These are phyloP conservation scores for Pangasius mekongensis DNA, from an alignment of 2,797 vertebrate genomes.

Conservation along the genomic window DNA sequence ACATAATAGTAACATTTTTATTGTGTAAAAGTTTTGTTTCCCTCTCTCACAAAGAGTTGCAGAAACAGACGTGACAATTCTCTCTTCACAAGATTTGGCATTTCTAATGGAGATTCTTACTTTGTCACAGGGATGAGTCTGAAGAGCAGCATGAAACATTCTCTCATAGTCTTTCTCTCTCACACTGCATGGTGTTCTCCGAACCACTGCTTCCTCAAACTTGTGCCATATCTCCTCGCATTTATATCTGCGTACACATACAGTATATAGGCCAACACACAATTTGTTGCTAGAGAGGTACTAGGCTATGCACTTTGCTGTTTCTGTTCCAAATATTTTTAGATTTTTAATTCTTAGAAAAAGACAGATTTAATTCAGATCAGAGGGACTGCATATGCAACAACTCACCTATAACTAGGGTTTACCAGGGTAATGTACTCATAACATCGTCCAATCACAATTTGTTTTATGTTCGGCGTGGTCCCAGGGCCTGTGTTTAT, in stretches of 20 bases:
- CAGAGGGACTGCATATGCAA: not conserved
- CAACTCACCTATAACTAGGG: constrained; percentile 68
- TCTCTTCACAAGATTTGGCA: not conserved
- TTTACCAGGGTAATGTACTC: constrained; percentile 72
- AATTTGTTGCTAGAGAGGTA: not conserved
- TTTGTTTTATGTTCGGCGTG: constrained; percentile 79
- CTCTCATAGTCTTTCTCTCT: constrained; percentile 46
- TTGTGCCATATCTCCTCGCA: constrained; percentile 63
- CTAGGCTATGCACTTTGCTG: not conserved
- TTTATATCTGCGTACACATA: constrained; percentile 66
- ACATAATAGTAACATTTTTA: no score
- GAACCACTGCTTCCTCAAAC: constrained; percentile 50
- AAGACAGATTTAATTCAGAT: not conserved
- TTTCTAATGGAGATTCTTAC: constrained; percentile 22
- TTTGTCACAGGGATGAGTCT: constrained; percentile 48
- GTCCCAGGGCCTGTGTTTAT: constrained; percentile 71
- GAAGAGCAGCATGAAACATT: constrained; percentile 42
- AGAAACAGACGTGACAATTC: not conserved
- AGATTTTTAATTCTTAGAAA: not conserved
- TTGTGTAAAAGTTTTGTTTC: no score
- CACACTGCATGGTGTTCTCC: constrained; percentile 41
- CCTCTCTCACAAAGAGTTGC: no score
- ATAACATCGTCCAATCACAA: constrained; percentile 85
- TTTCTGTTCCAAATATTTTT: not conserved
- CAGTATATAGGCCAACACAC: not conserved